Percentiles rank a stretch among this genome's conserved stretches.
These are phyloP conservation scores for Drosophila virilis DNA, from an alignment of 1,140 invertebrate genomes.

Conservation along the genomic window DNA sequence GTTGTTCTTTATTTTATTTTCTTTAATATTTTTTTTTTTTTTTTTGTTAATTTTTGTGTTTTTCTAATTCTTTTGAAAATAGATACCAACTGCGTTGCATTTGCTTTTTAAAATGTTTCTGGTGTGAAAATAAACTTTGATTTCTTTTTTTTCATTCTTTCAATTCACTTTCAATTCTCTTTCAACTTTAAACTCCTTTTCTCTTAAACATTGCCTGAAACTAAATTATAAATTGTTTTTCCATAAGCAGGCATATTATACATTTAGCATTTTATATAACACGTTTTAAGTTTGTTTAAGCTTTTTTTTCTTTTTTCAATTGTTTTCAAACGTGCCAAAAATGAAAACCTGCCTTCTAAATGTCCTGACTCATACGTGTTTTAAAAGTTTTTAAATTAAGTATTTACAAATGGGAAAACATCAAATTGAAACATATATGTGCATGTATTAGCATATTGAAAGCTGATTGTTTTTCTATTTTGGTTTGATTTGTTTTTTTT, in stretches of 20 bases:
- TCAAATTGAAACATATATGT: slow-evolving; percentile 14
- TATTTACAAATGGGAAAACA: slow-evolving; percentile 26
- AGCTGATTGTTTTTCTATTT: slow-evolving; percentile 1
- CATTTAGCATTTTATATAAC: neutral
- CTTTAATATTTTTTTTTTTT: slow-evolving; percentile 9
- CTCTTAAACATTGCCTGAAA: slow-evolving; percentile 8
- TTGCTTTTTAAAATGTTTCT: slow-evolving; percentile 22
- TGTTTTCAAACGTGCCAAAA: slow-evolving; percentile 17
- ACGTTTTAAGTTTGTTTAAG: neutral
- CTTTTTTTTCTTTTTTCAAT: neutral
- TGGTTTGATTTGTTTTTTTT: neutral
- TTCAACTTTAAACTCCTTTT: neutral
- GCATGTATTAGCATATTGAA: slow-evolving; percentile 4
- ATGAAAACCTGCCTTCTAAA: neutral
- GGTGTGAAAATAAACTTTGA: slow-evolving; percentile 58
- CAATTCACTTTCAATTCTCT: slow-evolving; percentile 1
- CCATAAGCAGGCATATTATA: neutral
- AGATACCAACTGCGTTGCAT: slow-evolving; percentile 37
- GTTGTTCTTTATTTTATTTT: slow-evolving; percentile 37
- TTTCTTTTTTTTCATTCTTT: neutral
- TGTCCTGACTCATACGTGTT: neutral
- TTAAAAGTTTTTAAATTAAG: slow-evolving; percentile 7
- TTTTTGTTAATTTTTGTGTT: slow-evolving; percentile 4
- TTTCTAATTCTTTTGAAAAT: slow-evolving; percentile 40
- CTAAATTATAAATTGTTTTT: slow-evolving; percentile 5